These are phyloP conservation scores for Callitettix versicolor DNA, from an alignment of 1,140 invertebrate genomes.

Conservation along the genomic window DNA sequence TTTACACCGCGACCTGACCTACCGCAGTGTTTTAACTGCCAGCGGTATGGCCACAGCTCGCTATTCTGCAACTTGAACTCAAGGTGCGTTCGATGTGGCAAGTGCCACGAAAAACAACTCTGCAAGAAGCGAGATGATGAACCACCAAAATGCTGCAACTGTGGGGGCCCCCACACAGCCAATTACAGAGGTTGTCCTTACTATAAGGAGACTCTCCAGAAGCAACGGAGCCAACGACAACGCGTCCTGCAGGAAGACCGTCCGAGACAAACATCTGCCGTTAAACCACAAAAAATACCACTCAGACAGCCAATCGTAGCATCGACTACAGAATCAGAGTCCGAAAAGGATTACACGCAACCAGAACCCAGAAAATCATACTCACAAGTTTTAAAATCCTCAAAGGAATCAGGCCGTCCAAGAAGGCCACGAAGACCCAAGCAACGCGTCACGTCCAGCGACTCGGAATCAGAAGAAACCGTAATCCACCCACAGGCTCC, in stretches of 20 bases:
- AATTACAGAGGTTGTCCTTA: conserved; percentile 30
- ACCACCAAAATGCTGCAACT: conserved; percentile 28
- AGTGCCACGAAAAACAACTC: conserved; percentile 28
- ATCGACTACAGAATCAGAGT: not conserved
- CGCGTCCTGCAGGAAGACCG: not conserved
- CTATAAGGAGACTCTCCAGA: too few species aligned
- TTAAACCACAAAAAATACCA: not conserved
- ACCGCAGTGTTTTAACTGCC: conserved; percentile 29
- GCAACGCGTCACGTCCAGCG: not conserved
- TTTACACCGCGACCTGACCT: not conserved
- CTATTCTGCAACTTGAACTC: conserved; percentile 25
- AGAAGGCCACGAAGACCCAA: not conserved
- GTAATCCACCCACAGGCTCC: too few species aligned
- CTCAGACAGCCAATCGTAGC: not conserved
- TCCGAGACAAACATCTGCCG: not conserved
- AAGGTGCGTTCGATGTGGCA: conserved; percentile 32
- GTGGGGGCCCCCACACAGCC: conserved; percentile 29
- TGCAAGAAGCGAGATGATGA: conserved; percentile 27
- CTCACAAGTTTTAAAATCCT: too few species aligned
- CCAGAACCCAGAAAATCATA: not conserved
- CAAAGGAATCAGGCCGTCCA: too few species aligned
- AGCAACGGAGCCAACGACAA: not conserved
- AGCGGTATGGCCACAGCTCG: conserved; percentile 31
- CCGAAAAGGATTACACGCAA: not conserved
- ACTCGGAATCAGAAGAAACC: not conserved